Conservation (phyloP, 2,113 vertebrate species). For the Stigmatopora argus region DNA sequence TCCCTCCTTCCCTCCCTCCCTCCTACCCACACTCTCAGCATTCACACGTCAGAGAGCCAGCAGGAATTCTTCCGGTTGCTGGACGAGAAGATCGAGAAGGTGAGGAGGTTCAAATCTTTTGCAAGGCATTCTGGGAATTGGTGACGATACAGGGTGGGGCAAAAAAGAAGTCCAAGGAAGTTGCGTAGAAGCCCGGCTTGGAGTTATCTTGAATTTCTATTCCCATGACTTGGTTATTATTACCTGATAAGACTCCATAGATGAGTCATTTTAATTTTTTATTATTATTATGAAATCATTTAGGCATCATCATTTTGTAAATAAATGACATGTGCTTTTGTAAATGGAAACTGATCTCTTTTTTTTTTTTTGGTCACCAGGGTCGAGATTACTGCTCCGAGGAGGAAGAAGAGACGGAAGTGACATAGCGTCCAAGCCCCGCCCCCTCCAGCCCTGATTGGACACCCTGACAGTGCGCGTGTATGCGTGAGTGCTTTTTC, state of each 20-base stretch:
- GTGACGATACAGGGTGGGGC: no score
- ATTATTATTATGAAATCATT: no score
- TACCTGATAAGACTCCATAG: no score
- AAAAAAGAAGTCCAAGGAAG: no score
- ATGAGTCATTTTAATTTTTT: no score
- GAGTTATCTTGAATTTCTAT: no score
- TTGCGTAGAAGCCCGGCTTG: no score
- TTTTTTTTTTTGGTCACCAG: conserved; percentile 61
- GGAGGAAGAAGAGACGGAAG: conserved; percentile 81
- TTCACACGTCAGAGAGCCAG: conserved; percentile 99
- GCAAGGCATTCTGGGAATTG: no score
- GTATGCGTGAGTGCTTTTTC: conserved; percentile 32
- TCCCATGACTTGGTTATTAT: no score
- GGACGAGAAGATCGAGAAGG: conserved; percentile 99
- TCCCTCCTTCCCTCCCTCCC: no score
- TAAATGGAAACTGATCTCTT: not conserved
- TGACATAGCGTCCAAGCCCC: conserved; percentile 82
- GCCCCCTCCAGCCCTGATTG: not conserved
- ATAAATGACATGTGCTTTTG: no score
- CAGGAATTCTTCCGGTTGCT: conserved; percentile 99
- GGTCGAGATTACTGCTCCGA: conserved; percentile 91
- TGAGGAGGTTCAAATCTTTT: conserved; percentile 51
- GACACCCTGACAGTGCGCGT: conserved; percentile 50
- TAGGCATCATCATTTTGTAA: no score
- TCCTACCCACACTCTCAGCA: conserved; percentile 72